Percentiles rank a stretch among this genome's conserved stretches.
Evolutionary conservation across 2,888 invertebrate species (phyloP).

Genomic region (Megalurothrips usitatus): DNA sequence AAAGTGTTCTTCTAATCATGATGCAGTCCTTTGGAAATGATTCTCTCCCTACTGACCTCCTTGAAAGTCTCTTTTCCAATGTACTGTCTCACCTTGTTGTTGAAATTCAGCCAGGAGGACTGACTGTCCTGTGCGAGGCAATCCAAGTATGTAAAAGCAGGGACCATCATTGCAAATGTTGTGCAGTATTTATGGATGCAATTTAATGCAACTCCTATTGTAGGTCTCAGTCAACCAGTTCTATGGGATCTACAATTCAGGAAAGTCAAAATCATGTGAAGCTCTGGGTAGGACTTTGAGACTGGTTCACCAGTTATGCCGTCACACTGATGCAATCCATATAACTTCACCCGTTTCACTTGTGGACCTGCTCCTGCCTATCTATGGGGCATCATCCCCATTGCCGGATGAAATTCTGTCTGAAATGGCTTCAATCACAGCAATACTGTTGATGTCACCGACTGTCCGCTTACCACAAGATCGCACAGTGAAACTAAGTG

Average conservation of each 20-base stretch:
- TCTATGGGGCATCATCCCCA: not conserved
- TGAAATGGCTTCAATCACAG: constrained; percentile 32
- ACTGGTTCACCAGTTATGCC: not conserved
- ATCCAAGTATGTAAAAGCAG: not conserved
- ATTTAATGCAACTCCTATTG: not conserved
- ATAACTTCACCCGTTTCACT: not conserved
- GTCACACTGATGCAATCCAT: not conserved
- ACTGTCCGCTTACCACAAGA: constrained; percentile 66
- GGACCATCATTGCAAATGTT: not conserved
- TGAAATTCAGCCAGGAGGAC: not conserved
- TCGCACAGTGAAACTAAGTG: constrained; percentile 63
- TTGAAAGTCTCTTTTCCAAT: not conserved
- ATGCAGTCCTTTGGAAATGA: constrained; percentile 54
- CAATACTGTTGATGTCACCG: constrained; percentile 47
- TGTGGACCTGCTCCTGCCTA: not conserved
- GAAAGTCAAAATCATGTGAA: not conserved
- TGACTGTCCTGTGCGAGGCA: not conserved
- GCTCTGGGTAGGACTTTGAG: not conserved
- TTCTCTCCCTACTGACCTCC: not conserved
- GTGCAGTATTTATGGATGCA: not conserved
- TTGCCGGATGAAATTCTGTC: not conserved
- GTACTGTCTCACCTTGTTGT: not conserved
- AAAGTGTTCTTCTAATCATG: constrained; percentile 63
- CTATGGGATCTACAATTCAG: not conserved
- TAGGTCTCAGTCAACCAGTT: not conserved